A percentile compares a stretch with the other conserved stretches of the same genome.
Conservation (phyloP, 92 coral and sea anemone genomes). For the Phenganax marumi region DNA sequence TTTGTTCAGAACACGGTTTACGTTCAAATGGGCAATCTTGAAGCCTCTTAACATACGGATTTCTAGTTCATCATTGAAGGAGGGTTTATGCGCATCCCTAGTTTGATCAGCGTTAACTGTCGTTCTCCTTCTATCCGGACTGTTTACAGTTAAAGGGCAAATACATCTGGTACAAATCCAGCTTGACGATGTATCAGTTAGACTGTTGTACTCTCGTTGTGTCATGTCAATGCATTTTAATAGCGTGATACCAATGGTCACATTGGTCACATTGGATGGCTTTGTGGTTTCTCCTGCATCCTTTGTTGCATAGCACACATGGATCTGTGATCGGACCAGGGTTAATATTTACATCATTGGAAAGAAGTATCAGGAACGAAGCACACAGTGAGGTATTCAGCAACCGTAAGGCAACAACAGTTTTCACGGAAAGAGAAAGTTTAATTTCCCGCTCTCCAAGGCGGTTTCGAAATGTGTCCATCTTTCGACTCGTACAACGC, state of each 20-base stretch:
- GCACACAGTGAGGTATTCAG: background rate
- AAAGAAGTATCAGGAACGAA: background rate
- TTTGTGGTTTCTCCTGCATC: slow-evolving; percentile 15
- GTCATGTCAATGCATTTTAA: slow-evolving; percentile 18
- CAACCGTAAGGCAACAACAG: background rate
- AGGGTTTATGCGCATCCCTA: too few species aligned
- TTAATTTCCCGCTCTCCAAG: too few species aligned
- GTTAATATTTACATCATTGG: slow-evolving; percentile 1
- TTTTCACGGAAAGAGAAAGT: background rate
- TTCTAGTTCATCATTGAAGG: background rate
- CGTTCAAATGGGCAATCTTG: slow-evolving; percentile 21
- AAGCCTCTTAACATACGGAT: slow-evolving; percentile 3
- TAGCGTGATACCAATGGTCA: background rate
- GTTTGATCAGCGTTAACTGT: too few species aligned
- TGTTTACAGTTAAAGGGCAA: slow-evolving; percentile 1
- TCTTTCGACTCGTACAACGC: too few species aligned
- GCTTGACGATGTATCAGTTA: background rate
- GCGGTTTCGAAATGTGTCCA: too few species aligned
- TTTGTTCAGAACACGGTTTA: slow-evolving; percentile 3
- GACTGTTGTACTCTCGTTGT: background rate
- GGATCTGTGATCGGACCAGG: slow-evolving; percentile 14
- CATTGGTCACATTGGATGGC: slow-evolving; percentile 27
- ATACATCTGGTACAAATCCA: slow-evolving; percentile 10
- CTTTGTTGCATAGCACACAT: slow-evolving; percentile 8
- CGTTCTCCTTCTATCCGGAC: too few species aligned